These are phyloP conservation scores for Sylvicola cinctus DNA, from an alignment of 2,888 invertebrate species.

Conservation along the genomic window DNA sequence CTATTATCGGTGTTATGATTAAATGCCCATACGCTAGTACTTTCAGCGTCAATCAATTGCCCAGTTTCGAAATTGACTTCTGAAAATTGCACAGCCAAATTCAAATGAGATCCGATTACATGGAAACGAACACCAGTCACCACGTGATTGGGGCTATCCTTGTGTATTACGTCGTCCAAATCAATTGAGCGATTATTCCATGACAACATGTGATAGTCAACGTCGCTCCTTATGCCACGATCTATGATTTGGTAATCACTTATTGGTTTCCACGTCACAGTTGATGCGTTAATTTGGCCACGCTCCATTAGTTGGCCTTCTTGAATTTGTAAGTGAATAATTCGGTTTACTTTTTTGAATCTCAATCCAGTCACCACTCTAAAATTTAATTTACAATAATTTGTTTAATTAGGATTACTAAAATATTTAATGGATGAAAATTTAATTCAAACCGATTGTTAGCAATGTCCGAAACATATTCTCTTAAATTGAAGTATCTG, in stretches of 20 bases:
- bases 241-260: conserved; percentile 30
- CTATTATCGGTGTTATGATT: conserved; percentile 60
- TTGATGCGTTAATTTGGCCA: conserved; percentile 32
- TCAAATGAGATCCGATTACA: conserved; percentile 49
- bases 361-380: conserved; percentile 57
- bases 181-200: conserved; percentile 52
- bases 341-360: conserved; percentile 41
- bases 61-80: conserved; percentile 56
- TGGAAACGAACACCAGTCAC: conserved; percentile 43
- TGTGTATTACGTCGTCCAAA: conserved; percentile 38
- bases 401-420: conserved; percentile 1
- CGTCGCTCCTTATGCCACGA: conserved; percentile 28
- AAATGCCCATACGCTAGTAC: conserved; percentile 48
- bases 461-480: conserved; percentile 14
- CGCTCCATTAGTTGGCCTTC: conserved; percentile 38
- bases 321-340: conserved; percentile 54
- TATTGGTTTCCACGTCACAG: conserved; percentile 39
- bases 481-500: too few relatives aligned
- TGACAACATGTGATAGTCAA: conserved; percentile 47
- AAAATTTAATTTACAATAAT: conserved; percentile 10
- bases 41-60: conserved; percentile 31
- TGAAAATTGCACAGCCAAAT: conserved; percentile 51
- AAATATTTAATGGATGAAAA: not conserved
- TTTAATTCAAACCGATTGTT: too few relatives aligned
- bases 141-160: conserved; percentile 16